Evolutionary conservation across 2,113 vertebrate genomes (phyloP).

Genomic region (Mirza zaza): DNA sequence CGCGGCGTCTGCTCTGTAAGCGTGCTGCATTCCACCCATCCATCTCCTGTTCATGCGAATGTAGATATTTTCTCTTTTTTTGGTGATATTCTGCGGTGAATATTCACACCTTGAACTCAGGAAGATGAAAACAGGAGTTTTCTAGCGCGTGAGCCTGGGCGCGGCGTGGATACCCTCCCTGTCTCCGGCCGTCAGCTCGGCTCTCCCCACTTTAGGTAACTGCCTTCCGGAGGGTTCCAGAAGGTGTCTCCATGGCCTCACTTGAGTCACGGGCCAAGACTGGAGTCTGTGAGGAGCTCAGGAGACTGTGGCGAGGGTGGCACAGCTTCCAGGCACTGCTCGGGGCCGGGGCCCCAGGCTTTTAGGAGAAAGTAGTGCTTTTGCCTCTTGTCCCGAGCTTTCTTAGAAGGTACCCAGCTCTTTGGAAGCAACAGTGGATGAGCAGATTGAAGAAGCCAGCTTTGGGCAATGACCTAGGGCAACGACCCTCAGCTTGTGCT

Average conservation of each 20-base stretch:
- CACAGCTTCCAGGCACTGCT: not conserved
- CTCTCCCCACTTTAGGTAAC: not conserved
- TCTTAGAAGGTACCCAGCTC: not conserved
- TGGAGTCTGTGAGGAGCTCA: not conserved
- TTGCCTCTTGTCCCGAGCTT: not conserved
- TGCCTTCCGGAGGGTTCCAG: not conserved
- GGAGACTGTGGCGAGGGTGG: not conserved
- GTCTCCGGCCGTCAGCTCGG: not conserved
- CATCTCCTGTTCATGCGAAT: not conserved
- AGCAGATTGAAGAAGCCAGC: not conserved
- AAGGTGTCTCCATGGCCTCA: not conserved
- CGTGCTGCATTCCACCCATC: not conserved
- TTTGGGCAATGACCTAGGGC: not conserved
- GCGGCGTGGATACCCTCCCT: accelerated
- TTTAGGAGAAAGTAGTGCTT: not conserved
- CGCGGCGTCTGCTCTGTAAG: not conserved
- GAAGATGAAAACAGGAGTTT: not conserved
- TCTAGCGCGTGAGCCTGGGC: not conserved
- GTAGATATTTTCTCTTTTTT: not conserved
- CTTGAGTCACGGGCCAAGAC: not conserved
- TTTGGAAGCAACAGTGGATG: not conserved
- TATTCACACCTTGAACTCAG: not conserved
- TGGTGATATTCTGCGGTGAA: not conserved
- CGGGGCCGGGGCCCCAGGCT: accelerated
- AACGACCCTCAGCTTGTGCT: not conserved